Evolutionary conservation across 1,140 invertebrate species (phyloP).

Genomic region (Sycophaga agraensis): DNA sequence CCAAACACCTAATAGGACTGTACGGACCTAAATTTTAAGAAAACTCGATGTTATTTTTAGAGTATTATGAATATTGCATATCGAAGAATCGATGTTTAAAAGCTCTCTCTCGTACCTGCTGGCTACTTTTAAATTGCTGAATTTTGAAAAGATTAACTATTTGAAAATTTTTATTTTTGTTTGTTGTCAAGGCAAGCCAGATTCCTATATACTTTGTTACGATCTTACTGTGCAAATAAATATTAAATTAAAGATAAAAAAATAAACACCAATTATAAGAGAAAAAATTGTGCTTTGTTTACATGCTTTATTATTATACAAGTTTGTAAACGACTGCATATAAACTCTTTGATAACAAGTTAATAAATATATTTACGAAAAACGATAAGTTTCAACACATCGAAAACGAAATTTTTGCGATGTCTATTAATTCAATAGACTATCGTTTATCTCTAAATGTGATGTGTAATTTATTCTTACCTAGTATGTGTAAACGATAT

Average conservation of each 20-base stretch:
- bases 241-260: background rate
- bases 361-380: background rate
- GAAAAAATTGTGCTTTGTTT: conserved; percentile 2
- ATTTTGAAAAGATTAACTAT: background rate
- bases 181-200: conserved; percentile 1
- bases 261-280: conserved; percentile 10
- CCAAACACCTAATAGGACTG: conserved; percentile 16
- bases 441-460: conserved; percentile 11
- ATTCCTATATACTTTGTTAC: background rate
- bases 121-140: conserved; percentile 9
- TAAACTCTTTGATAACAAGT: background rate
- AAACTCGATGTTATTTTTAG: conserved; percentile 15
- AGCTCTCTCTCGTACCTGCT: conserved; percentile 27
- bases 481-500: conserved; percentile 6
- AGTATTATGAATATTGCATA: conserved; percentile 26
- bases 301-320: background rate
- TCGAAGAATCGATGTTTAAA: conserved; percentile 17
- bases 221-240: background rate
- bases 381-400: conserved; percentile 2
- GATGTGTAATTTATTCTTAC: conserved; percentile 24
- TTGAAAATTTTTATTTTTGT: background rate
- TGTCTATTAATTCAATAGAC: background rate
- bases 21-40: conserved; percentile 11
- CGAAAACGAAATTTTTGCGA: conserved; percentile 13
- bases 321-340: background rate